Evolutionary conservation across 2,113 vertebrate genomes (phyloP).

Genomic region (Poeciliopsis turrubarensis): DNA sequence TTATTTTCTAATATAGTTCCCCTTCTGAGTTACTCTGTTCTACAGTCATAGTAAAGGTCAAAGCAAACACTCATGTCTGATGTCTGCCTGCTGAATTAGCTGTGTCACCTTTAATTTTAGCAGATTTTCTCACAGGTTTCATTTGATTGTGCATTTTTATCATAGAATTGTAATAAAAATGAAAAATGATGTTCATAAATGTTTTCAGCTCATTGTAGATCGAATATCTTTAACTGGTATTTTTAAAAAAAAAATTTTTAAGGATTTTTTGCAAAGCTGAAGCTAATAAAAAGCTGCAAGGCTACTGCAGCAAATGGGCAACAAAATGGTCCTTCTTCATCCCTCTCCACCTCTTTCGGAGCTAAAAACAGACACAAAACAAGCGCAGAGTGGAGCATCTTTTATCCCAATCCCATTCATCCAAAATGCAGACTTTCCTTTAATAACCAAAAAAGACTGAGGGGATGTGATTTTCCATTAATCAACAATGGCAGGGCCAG

Average conservation of each 20-base stretch:
- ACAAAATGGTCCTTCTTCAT: conserved; percentile 17
- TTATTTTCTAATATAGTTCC: conserved; percentile 92
- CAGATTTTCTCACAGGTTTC: conserved; percentile 16
- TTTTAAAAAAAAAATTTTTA: too few species aligned
- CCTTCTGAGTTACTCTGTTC: conserved; percentile 87
- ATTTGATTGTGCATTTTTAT: conserved; percentile 35
- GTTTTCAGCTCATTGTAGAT: neutral
- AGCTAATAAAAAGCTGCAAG: neutral
- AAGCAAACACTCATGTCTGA: conserved; percentile 81
- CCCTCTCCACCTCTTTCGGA: conserved; percentile 19
- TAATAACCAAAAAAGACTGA: conserved; percentile 61
- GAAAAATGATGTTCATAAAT: conserved; percentile 4
- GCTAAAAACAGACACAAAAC: conserved; percentile 36
- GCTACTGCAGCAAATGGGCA: neutral
- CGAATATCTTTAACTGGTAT: neutral
- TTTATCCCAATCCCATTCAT: conserved; percentile 52
- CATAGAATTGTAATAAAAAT: conserved; percentile 20
- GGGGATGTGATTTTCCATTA: conserved; percentile 81
- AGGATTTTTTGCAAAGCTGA: neutral
- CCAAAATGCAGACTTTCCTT: conserved; percentile 52
- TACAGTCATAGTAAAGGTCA: conserved; percentile 92
- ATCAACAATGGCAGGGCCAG: conserved; percentile 90
- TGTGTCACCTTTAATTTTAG: conserved; percentile 71
- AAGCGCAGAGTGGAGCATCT: conserved; percentile 39
- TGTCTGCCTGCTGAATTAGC: conserved; percentile 75